Base-by-base conservation (phyloP, 2,888 invertebrate species). In the Epistrophe grossulariae region DNA sequence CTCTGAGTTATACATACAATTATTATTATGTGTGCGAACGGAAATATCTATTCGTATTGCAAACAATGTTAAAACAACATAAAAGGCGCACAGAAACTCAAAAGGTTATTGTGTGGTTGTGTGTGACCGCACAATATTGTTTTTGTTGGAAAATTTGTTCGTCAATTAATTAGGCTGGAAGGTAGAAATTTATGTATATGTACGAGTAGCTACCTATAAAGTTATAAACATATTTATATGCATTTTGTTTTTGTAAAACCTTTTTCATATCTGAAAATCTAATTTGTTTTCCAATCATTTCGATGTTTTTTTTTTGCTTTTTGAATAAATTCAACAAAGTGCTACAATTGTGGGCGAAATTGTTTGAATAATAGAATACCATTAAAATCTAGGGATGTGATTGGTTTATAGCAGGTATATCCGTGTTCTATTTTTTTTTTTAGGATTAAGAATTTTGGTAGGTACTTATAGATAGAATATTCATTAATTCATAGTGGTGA, bases 281-380 rank as follows among this genome's bases (percentile, higher is more conserved):
- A 70, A 55, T 70, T 70, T 70, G 52, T 70, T 55, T 70, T 70
- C 55, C 70, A 70, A 70, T 70, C 55, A 70, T 55, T 70, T 7
- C 40, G n/a, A 70, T 70, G 40, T 9, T 64, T 43, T 28, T 64
- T 45, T 45, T 45, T 28, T 45, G 1, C n/a, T 40, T 52, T 70
- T 70, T 52, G 24, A 70, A 70, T 70, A 70, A 70, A 70, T 70
- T 70, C 40, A 40, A 70, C 70, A 70, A 70, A 70, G 70, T 55
- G 70, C 70, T 70, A 35, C 28, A 55, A 38, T 70, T 70, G 52
- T 55, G 70, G 52, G 70, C 19, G 70, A 70, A 70, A 35, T 70
- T 24, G 55, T 70, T 55, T 70, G 55, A 70, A 70, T 70, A 70
- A 70, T 40, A 28, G n/a, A 70, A 55, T 40, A 55, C 70, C 19